phyloP scores from a whole-genome alignment of 1,140 invertebrate species.

The Spodoptera frugiperda region DNA sequence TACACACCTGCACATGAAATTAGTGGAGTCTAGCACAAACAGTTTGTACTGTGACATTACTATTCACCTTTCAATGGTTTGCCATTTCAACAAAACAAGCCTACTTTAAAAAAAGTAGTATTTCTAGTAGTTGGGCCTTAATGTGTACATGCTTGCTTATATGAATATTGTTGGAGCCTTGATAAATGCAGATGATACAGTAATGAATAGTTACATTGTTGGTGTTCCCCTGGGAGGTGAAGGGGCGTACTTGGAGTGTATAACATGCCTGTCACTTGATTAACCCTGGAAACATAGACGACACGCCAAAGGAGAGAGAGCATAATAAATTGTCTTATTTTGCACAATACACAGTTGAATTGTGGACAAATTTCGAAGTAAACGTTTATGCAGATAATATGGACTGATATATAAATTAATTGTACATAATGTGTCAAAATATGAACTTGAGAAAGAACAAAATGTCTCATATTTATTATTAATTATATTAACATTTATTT shows the following conservation, averaged over 20 bases:
- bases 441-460: constrained; percentile 78
- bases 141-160: too few relatives aligned
- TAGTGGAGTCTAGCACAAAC: too few relatives aligned
- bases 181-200: not conserved
- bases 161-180: too few relatives aligned
- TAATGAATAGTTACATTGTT: not conserved
- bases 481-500: constrained; percentile 67
- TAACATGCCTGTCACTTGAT: constrained; percentile 15
- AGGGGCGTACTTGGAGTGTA: constrained; percentile 16
- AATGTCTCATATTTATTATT: constrained; percentile 83
- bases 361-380: constrained; percentile 46
- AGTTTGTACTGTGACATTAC: too few relatives aligned
- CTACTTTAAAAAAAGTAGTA: too few relatives aligned
- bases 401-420: constrained; percentile 75
- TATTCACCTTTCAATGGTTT: too few relatives aligned
- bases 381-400: constrained; percentile 55
- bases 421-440: constrained; percentile 79
- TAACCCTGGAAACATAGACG: constrained; percentile 52
- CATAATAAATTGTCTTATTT: constrained; percentile 63
- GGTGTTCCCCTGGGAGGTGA: constrained; percentile 5
- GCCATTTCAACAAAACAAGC: too few relatives aligned
- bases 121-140: too few relatives aligned
- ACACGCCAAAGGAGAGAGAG: constrained; percentile 59
- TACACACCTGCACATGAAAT: too few relatives aligned
- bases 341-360: constrained; percentile 58